phyloP scores from a whole-genome alignment of 2,113 vertebrate genomes.

The Pelmatolapia mariae region DNA sequence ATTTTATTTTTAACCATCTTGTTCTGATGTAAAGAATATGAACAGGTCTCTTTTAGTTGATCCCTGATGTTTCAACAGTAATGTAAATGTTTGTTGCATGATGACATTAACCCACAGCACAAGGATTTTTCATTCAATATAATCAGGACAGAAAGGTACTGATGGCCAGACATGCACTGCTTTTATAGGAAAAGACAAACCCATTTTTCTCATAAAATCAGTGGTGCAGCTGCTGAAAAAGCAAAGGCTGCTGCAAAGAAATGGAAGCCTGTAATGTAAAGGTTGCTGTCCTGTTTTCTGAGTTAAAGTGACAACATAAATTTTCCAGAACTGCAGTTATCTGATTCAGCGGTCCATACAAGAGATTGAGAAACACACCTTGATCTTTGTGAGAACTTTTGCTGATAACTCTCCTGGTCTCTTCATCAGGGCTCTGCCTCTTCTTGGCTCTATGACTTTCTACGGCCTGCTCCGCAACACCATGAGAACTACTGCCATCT shows the following conservation, averaged over 20 bases:
- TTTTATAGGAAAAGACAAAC: neutral
- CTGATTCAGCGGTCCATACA: neutral
- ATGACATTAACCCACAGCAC: neutral
- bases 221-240: neutral
- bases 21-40: neutral
- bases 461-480: conserved; percentile 5
- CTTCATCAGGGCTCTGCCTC: conserved; percentile 34
- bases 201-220: neutral
- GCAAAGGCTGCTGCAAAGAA: neutral
- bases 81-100: neutral
- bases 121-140: neutral
- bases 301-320: neutral
- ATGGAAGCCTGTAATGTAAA: neutral
- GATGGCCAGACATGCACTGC: neutral
- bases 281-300: neutral
- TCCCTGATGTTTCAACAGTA: neutral
- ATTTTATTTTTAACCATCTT: neutral
- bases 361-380: conserved; percentile 38
- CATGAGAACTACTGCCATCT: conserved; percentile 6
- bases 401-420: neutral
- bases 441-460: conserved; percentile 54
- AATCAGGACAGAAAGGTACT: neutral
- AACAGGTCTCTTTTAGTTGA: neutral
- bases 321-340: neutral
- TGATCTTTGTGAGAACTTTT: conserved; percentile 41